Evolutionary conservation across 2,888 invertebrate species (phyloP).

Genomic region (Charanyca ferruginea): DNA sequence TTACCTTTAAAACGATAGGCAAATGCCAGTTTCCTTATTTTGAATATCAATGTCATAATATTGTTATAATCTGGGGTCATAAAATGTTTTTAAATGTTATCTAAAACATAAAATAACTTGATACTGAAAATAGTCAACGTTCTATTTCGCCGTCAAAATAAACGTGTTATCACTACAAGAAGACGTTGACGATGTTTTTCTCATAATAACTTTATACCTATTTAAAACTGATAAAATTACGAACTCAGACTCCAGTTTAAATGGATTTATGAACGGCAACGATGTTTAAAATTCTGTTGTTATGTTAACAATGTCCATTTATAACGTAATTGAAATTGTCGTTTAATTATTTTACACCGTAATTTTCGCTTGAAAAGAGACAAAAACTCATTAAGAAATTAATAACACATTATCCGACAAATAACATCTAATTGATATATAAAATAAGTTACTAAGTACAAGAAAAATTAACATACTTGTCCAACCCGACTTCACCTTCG

Average conservation of each 20-base stretch:
- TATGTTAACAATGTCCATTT: neutral
- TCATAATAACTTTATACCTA: neutral
- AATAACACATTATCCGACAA: conserved; percentile 22
- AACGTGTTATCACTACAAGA: neutral
- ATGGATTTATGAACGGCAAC: neutral
- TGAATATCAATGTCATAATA: too few relatives aligned
- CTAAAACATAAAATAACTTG: neutral
- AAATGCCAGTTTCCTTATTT: too few relatives aligned
- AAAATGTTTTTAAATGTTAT: neutral
- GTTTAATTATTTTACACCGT: neutral
- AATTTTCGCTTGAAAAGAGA: neutral
- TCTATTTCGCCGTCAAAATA: neutral
- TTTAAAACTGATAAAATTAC: neutral
- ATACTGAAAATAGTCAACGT: neutral
- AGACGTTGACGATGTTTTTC: too few relatives aligned
- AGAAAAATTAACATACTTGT: conserved; percentile 46
- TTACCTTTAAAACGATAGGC: too few relatives aligned
- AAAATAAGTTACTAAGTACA: conserved; percentile 22
- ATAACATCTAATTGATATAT: neutral
- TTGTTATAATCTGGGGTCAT: too few relatives aligned
- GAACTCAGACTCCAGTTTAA: neutral
- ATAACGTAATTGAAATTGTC: neutral
- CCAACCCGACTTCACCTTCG: conserved; percentile 60
- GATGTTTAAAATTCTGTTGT: too few relatives aligned
- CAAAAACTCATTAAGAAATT: neutral